Evolutionary conservation across 2,113 vertebrate species (phyloP).

Genomic region (Prunella himalayana): DNA sequence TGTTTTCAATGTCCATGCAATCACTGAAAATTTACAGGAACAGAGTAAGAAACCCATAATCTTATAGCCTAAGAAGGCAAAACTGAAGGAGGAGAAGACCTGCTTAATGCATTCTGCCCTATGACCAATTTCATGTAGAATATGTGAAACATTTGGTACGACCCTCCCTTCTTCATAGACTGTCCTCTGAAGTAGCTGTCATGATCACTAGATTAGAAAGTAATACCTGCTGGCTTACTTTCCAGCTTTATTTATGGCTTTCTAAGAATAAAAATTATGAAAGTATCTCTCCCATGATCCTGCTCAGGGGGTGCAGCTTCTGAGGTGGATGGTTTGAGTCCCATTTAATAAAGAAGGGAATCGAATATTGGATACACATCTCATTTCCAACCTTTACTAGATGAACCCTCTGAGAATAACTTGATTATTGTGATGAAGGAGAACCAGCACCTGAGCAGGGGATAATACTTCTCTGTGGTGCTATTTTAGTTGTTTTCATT

Average conservation of each 20-base stretch:
- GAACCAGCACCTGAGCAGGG: neutral
- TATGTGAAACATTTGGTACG: neutral
- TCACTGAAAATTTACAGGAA: neutral
- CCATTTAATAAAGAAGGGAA: conserved; percentile 28
- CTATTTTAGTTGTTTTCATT: neutral
- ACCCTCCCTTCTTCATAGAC: neutral
- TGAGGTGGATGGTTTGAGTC: neutral
- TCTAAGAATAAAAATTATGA: conserved; percentile 43
- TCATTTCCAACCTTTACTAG: neutral
- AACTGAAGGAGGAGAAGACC: neutral
- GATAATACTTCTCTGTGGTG: neutral
- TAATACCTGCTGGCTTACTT: conserved; percentile 37
- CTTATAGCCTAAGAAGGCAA: neutral
- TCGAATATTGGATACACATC: neutral
- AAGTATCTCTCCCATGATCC: neutral
- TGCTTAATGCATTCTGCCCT: neutral
- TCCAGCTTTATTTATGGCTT: conserved; percentile 29
- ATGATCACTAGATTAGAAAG: neutral
- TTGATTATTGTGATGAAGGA: conserved; percentile 18
- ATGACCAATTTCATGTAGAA: neutral
- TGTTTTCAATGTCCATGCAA: neutral
- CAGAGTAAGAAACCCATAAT: neutral
- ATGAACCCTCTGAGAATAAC: conserved; percentile 5
- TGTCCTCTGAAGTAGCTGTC: neutral
- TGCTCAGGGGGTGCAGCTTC: neutral